Percentiles rank a stretch among this genome's conserved stretches.
These are phyloP conservation scores for Lamprologus speciosus DNA, from an alignment of 2,113 vertebrate species.

Conservation along the genomic window DNA sequence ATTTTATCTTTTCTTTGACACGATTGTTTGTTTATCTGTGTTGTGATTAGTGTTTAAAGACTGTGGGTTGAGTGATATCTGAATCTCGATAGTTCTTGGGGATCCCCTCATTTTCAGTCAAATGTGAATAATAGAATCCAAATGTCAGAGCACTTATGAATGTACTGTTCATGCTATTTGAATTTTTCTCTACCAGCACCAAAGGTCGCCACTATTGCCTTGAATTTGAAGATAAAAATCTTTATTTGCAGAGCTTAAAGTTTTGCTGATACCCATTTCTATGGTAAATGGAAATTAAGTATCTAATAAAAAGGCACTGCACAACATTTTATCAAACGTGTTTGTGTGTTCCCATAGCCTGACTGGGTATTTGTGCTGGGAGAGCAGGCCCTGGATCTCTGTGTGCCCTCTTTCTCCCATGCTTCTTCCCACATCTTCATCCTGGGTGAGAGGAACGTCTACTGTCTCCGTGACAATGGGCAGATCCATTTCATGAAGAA, in stretches of 20 bases:
- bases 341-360: constrained; percentile 67
- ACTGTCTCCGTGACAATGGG: constrained; percentile 91
- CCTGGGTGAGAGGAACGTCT: constrained; percentile 92
- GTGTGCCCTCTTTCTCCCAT: constrained; percentile 76
- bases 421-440: constrained; percentile 80
- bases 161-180: background rate
- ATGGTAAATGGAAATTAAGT: background rate
- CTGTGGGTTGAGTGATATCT: background rate
- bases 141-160: background rate
- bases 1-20: background rate
- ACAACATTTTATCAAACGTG: background rate
- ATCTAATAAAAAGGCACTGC: background rate
- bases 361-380: constrained; percentile 93
- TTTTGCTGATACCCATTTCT: background rate
- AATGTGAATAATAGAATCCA: background rate
- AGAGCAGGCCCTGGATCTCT: constrained; percentile 87
- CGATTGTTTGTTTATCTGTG: background rate
- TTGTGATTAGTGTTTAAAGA: background rate
- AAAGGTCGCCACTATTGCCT: background rate
- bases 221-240: background rate
- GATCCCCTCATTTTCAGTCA: background rate
- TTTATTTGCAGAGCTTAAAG: background rate
- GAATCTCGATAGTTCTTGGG: background rate
- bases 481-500: constrained; percentile 98
- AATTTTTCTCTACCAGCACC: background rate